Percentiles rank a stretch among this genome's conserved stretches.
Evolutionary conservation across 1,140 invertebrate genomes (phyloP).

Genomic region (Ceratosolen fusciceps): DNA sequence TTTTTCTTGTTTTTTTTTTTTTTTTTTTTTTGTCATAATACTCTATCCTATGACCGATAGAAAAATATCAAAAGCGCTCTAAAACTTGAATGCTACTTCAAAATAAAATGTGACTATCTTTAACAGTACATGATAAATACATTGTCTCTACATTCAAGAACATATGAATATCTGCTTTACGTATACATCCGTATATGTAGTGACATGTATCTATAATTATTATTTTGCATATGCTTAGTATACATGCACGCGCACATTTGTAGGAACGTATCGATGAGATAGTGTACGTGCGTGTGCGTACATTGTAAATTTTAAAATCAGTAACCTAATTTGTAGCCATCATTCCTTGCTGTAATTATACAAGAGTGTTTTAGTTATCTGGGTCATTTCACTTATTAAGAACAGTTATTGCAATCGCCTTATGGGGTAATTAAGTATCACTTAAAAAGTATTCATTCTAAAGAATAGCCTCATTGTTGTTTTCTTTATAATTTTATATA

Average conservation of each 20-base stretch:
- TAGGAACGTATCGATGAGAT: too few species aligned
- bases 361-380: not conserved
- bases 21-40: too few species aligned
- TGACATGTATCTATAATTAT: not conserved
- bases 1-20: too few species aligned
- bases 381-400: conserved; percentile 10
- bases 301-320: not conserved
- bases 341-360: not conserved
- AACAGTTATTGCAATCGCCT: not conserved
- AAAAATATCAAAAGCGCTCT: not conserved
- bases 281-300: not conserved
- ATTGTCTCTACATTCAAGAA: too few species aligned
- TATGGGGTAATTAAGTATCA: not conserved
- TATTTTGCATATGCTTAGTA: not conserved
- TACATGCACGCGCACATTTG: not conserved
- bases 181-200: not conserved
- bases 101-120: not conserved
- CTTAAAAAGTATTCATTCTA: not conserved
- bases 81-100: not conserved
- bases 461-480: not conserved
- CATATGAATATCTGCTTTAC: too few species aligned
- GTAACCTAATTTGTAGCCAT: not conserved
- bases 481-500: too few species aligned
- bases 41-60: not conserved
- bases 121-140: too few species aligned